Evolutionary conservation across 2,113 vertebrate genomes (phyloP).

Genomic region (Meleagris gallopavo): DNA sequence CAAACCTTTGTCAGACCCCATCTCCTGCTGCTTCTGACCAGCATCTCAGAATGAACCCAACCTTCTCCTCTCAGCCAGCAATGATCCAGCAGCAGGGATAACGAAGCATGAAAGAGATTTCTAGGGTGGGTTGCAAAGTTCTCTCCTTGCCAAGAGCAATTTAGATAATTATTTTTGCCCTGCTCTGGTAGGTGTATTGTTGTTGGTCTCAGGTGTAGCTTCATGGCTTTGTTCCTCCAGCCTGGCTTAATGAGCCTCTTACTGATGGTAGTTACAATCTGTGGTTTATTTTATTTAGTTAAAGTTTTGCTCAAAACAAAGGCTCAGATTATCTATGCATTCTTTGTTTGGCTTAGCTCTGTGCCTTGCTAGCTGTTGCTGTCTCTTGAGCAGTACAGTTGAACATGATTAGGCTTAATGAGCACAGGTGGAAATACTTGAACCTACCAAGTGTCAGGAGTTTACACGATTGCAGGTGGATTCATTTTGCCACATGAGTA

Average conservation of each 20-base stretch:
- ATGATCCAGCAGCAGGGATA: not conserved
- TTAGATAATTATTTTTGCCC: not conserved
- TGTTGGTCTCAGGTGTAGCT: not conserved
- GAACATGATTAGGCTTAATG: not conserved
- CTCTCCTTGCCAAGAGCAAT: not conserved
- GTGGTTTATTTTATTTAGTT: not conserved
- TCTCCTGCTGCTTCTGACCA: not conserved
- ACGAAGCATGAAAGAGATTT: not conserved
- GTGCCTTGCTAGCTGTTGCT: not conserved
- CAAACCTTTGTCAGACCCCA: not conserved
- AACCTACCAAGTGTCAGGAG: not conserved
- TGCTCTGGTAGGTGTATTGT: not conserved
- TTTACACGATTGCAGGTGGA: not conserved
- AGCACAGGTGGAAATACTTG: not conserved
- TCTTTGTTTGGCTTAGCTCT: not conserved
- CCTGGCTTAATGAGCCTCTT: not conserved
- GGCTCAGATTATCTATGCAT: not conserved
- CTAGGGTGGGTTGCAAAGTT: not conserved
- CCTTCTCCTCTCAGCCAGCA: not conserved
- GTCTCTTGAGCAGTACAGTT: not conserved
- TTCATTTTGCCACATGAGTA: not conserved
- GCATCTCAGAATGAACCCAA: accelerated
- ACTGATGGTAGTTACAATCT: not conserved
- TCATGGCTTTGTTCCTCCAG: too few species aligned
- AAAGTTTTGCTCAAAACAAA: not conserved